Percentiles rank a stretch among this genome's conserved stretches.
phyloP scores from a whole-genome alignment of 2,888 invertebrate species.

The Amblyteles armatorius region DNA sequence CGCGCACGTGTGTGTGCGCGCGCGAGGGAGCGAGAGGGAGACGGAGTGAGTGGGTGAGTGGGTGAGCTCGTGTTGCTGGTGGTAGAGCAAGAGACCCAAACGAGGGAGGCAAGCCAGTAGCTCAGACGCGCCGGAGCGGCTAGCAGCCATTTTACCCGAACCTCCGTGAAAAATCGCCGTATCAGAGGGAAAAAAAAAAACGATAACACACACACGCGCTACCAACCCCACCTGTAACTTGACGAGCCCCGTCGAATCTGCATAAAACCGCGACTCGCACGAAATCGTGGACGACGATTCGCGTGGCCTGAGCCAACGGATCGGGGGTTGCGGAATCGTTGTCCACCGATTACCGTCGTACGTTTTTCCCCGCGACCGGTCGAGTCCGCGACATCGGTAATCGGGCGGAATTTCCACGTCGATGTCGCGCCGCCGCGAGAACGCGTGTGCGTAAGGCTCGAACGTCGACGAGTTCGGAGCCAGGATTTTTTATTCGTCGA shows the following conservation, averaged over 20 bases:
- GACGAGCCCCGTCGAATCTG: neutral
- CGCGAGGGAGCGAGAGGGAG: slow-evolving; percentile 17
- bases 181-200: slow-evolving; percentile 17
- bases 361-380: neutral
- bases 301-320: neutral
- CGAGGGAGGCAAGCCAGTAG: slow-evolving; percentile 84
- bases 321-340: neutral
- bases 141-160: slow-evolving; percentile 84
- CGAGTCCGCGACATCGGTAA: neutral
- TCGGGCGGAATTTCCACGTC: neutral
- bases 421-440: neutral
- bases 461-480: neutral
- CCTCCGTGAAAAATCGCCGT: slow-evolving; percentile 76
- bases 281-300: neutral
- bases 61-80: slow-evolving; percentile 59
- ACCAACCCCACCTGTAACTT: slow-evolving; percentile 13
- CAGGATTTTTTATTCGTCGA: neutral
- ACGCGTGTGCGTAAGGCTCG: neutral
- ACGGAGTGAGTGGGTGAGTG: slow-evolving; percentile 54
- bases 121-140: slow-evolving; percentile 84
- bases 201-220: neutral
- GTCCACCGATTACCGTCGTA: neutral
- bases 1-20: neutral
- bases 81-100: slow-evolving; percentile 78
- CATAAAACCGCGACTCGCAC: neutral